A percentile compares a stretch with the other conserved stretches of the same genome.
Conservation (phyloP, 2,888 invertebrate genomes). For the Cheilosia soror region DNA sequence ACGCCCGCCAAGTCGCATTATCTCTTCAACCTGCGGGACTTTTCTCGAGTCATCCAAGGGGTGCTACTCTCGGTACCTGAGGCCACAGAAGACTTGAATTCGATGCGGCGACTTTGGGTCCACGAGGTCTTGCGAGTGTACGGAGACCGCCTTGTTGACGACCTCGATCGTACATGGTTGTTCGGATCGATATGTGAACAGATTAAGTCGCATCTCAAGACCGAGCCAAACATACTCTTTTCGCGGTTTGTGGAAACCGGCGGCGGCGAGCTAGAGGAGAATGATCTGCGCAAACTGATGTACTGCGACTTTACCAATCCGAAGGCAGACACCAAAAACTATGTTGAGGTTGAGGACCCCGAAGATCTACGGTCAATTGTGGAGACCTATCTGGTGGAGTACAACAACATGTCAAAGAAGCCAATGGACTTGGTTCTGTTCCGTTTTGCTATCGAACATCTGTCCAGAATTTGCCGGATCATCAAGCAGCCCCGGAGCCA, state of each 20-base stretch:
- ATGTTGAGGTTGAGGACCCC: constrained; percentile 94
- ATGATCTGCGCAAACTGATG: constrained; percentile 92
- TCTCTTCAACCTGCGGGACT: constrained; percentile 96
- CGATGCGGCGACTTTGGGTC: constrained; percentile 96
- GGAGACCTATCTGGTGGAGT: constrained; percentile 94
- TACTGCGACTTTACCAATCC: constrained; percentile 98
- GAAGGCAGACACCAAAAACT: constrained; percentile 94
- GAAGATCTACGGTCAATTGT: constrained; percentile 92
- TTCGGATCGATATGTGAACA: constrained; percentile 88
- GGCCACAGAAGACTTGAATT: constrained; percentile 92
- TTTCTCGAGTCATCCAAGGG: constrained; percentile 96
- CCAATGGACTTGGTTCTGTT: constrained; percentile 98
- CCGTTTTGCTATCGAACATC: constrained; percentile 97
- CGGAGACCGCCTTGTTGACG: constrained; percentile 95
- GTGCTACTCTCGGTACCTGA: constrained; percentile 96
- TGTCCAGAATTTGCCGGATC: constrained; percentile 95
- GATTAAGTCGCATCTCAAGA: constrained; percentile 86
- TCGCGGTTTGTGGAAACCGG: constrained; percentile 85
- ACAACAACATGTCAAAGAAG: constrained; percentile 97
- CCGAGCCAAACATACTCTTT: constrained; percentile 89
- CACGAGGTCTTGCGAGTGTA: constrained; percentile 97
- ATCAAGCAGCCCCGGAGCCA: constrained; percentile 96
- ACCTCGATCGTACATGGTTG: constrained; percentile 92
- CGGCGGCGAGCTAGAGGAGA: constrained; percentile 87
- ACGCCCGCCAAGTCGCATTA: constrained; percentile 98